Evolutionary conservation across 1,140 invertebrate genomes (phyloP).

Genomic region (Microplitis mediator): DNA sequence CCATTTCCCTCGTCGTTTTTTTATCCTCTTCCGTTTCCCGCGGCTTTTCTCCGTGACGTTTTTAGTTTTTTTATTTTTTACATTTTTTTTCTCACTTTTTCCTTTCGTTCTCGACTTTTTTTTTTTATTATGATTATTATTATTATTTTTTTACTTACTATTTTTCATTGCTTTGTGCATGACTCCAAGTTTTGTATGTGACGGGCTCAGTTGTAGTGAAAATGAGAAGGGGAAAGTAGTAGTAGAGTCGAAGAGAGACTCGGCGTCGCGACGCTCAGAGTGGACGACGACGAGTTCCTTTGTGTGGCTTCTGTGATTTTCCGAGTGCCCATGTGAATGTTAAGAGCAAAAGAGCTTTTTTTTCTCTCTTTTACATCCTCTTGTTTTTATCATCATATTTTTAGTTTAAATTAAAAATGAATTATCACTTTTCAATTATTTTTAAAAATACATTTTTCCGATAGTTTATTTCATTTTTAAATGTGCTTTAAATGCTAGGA

Average conservation of each 20-base stretch:
- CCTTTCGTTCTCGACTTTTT: no score
- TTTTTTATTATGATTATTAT: not conserved
- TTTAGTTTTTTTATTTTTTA: not conserved
- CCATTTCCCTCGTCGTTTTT: conserved; percentile 12
- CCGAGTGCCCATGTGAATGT: conserved; percentile 11
- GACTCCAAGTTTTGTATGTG: not conserved
- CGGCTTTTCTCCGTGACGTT: conserved; percentile 11
- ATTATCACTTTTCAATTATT: not conserved
- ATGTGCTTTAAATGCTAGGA: no score
- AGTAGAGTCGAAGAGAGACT: conserved; percentile 4
- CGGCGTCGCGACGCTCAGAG: conserved; percentile 12
- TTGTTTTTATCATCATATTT: not conserved
- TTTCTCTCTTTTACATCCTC: not conserved
- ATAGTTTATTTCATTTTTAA: no score
- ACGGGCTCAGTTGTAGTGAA: not conserved
- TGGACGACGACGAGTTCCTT: conserved; percentile 1
- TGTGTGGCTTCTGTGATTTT: conserved; percentile 25
- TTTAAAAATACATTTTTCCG: not conserved
- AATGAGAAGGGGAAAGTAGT: not conserved
- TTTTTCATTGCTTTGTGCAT: conserved; percentile 9
- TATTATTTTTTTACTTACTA: not conserved
- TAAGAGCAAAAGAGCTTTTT: not conserved
- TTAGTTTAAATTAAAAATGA: not conserved
- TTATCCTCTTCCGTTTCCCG: conserved; percentile 7
- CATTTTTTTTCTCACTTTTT: conserved; percentile 5